Evolutionary conservation across 2,113 vertebrate genomes (phyloP).

Genomic region (Eretmochelys imbricata): DNA sequence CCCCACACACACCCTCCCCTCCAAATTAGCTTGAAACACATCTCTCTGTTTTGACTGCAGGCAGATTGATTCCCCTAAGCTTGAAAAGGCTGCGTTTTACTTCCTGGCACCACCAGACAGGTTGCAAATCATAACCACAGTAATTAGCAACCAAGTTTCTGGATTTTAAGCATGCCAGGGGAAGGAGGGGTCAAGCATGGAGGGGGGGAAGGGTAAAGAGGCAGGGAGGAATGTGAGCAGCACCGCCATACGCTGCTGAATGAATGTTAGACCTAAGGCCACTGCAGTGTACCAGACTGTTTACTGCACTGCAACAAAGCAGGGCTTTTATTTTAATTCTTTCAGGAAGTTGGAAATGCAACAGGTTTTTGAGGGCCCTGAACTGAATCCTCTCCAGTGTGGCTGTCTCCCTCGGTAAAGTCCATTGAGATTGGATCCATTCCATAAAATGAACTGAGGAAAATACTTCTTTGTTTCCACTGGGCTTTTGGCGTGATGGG

Average conservation of each 20-base stretch:
- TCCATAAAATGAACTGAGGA: conserved; percentile 28
- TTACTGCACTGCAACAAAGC: background rate
- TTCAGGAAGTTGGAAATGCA: conserved; percentile 5
- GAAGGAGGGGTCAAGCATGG: background rate
- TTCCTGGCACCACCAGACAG: conserved; percentile 63
- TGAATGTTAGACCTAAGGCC: conserved; percentile 31
- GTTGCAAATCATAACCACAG: conserved; percentile 69
- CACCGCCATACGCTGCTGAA: background rate
- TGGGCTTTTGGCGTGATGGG: background rate
- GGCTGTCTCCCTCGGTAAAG: background rate
- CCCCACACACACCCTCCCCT: background rate
- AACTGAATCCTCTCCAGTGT: background rate
- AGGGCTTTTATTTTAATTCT: background rate
- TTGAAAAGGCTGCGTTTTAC: conserved; percentile 63
- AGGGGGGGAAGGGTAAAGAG: background rate
- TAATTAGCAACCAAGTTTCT: conserved; percentile 71
- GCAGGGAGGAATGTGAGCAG: background rate
- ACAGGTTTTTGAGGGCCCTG: background rate
- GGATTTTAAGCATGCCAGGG: conserved; percentile 22
- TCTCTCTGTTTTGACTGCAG: conserved; percentile 67
- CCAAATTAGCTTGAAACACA: conserved; percentile 45
- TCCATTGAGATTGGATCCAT: background rate
- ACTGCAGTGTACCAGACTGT: background rate
- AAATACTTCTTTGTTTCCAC: conserved; percentile 5
- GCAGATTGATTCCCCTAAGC: conserved; percentile 47